Evolutionary conservation across 2,888 invertebrate species (phyloP).

Genomic region (Abrostola triplasia): DNA sequence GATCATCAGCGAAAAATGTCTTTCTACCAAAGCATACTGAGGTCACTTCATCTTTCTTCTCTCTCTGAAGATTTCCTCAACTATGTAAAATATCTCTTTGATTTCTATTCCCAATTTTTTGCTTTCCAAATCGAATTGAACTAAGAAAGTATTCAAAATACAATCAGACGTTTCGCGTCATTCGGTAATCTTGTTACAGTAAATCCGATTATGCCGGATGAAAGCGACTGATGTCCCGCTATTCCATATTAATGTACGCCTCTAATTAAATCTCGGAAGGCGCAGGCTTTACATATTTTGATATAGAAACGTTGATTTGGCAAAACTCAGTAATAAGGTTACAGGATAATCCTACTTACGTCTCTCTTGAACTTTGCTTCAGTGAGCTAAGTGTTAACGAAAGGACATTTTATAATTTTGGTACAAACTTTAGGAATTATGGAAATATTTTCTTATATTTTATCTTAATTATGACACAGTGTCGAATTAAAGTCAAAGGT

Average conservation of each 20-base stretch:
- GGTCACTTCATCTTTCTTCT: too few relatives aligned
- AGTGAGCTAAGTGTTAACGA: not conserved
- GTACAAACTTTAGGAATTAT: not conserved
- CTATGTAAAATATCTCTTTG: too few relatives aligned
- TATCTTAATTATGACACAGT: conserved; percentile 17
- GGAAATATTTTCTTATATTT: conserved; percentile 8
- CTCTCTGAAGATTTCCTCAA: too few relatives aligned
- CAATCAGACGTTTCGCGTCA: conserved; percentile 49
- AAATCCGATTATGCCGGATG: conserved; percentile 74
- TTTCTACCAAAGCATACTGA: too few relatives aligned
- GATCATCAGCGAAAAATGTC: too few relatives aligned
- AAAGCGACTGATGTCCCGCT: conserved; percentile 46
- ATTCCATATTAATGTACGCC: conserved; percentile 64
- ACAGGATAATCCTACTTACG: conserved; percentile 14
- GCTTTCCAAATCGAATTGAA: conserved; percentile 19
- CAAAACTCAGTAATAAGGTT: conserved; percentile 21
- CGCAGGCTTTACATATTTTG: conserved; percentile 44
- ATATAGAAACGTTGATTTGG: conserved; percentile 23
- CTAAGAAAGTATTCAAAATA: conserved; percentile 30
- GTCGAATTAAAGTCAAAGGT: conserved; percentile 21
- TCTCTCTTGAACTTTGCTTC: conserved; percentile 2
- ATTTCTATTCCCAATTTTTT: not conserved
- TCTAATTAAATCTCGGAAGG: conserved; percentile 62
- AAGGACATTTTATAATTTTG: conserved; percentile 1
- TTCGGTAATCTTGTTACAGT: conserved; percentile 68